A percentile compares a stretch with the other conserved stretches of the same genome.
Conservation (phyloP, 2,888 invertebrate genomes). For the Leucania comma region DNA sequence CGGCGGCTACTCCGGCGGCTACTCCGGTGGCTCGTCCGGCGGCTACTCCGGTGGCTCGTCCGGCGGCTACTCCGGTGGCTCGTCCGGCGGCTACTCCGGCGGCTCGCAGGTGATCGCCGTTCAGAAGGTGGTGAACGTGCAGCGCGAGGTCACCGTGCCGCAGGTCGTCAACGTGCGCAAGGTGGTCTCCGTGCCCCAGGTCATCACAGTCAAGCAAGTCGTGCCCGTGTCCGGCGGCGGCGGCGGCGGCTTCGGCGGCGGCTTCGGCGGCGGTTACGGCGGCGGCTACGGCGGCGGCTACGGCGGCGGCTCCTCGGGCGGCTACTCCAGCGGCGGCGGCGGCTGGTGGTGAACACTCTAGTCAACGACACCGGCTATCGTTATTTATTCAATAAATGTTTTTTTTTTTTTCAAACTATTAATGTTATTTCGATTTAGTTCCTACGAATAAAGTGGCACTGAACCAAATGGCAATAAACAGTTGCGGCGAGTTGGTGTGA, state of each 20-base stretch:
- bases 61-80: conserved; percentile 16
- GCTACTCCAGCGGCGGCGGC: conserved; percentile 33
- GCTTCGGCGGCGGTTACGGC: conserved; percentile 19
- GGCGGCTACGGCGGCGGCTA: conserved; percentile 7
- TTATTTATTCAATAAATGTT: conserved; percentile 37
- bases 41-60: conserved; percentile 3
- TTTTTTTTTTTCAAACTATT: background rate
- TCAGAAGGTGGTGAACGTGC: conserved; percentile 73
- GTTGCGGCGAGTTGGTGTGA: too few species aligned
- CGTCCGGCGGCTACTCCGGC: background rate
- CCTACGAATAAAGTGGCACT: background rate
- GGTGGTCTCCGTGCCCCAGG: conserved; percentile 76
- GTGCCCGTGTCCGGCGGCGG: conserved; percentile 64
- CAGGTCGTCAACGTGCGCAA: conserved; percentile 73
- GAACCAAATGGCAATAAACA: too few species aligned
- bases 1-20: conserved; percentile 32
- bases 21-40: conserved; percentile 7
- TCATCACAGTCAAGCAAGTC: conserved; percentile 76
- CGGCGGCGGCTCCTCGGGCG: conserved; percentile 8
- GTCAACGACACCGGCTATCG: conserved; percentile 30
- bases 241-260: conserved; percentile 42
- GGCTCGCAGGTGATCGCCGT: conserved; percentile 68
- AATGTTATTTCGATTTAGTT: background rate
- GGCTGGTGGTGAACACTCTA: conserved; percentile 64
- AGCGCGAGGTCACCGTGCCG: conserved; percentile 72